Percentiles rank a stretch among this genome's conserved stretches.
phyloP scores from a whole-genome alignment of 2,888 invertebrate genomes.

The Pinctada fucata region DNA sequence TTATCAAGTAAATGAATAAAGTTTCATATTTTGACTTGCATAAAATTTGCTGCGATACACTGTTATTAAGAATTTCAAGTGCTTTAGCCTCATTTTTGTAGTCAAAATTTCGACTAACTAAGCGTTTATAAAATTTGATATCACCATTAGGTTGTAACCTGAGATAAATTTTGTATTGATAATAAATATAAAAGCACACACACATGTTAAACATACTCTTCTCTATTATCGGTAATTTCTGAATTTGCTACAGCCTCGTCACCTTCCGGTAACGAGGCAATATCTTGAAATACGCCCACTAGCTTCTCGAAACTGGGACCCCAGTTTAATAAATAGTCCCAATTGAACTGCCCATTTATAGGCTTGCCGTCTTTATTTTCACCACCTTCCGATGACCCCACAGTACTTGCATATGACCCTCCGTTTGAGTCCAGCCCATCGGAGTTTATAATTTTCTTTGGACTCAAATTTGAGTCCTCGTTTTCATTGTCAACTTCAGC shows the following conservation, averaged over 20 bases:
- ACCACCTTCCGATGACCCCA: slow-evolving; percentile 91
- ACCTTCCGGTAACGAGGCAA: slow-evolving; percentile 92
- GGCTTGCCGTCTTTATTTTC: slow-evolving; percentile 43
- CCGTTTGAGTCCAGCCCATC: slow-evolving; percentile 96
- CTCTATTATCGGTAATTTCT: slow-evolving; percentile 50
- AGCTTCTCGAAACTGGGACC: slow-evolving; percentile 96
- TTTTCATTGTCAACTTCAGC: slow-evolving; percentile 73
- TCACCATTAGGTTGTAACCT: slow-evolving; percentile 4
- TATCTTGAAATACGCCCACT: slow-evolving; percentile 96
- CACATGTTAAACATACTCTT: slow-evolving; percentile 66
- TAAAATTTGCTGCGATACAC: no score
- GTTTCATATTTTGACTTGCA: no score
- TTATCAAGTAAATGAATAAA: no score
- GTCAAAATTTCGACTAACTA: not conserved
- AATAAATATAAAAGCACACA: not conserved
- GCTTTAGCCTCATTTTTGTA: no score
- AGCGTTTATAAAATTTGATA: not conserved
- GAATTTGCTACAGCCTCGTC: slow-evolving; percentile 49
- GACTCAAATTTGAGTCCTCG: slow-evolving; percentile 60
- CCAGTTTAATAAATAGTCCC: slow-evolving; percentile 97
- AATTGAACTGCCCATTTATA: slow-evolving; percentile 84
- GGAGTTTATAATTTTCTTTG: slow-evolving; percentile 79
- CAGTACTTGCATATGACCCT: slow-evolving; percentile 90
- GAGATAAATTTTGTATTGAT: slow-evolving; percentile 2
- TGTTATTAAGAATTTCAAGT: no score